These are phyloP conservation scores for Orestias chungarensis DNA, from an alignment of 2,797 vertebrate genomes.

Conservation along the genomic window DNA sequence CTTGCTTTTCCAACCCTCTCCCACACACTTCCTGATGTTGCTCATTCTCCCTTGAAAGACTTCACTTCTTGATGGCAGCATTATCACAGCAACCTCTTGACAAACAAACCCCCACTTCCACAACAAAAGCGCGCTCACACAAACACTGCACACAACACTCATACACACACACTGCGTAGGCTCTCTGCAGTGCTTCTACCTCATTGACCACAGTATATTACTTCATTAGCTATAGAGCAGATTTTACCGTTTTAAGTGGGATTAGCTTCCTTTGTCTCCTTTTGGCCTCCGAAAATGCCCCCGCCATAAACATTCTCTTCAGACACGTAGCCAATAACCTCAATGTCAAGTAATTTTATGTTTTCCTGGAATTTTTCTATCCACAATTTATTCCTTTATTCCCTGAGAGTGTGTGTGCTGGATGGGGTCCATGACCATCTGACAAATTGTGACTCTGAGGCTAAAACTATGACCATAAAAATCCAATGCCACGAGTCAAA, in stretches of 20 bases:
- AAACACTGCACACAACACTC: constrained; percentile 8
- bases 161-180: constrained; percentile 31
- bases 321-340: constrained; percentile 69
- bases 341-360: constrained; percentile 69
- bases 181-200: constrained; percentile 62
- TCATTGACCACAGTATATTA: constrained; percentile 72
- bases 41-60: constrained; percentile 63
- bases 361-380: constrained; percentile 71
- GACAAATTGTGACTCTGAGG: constrained; percentile 52
- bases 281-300: constrained; percentile 53
- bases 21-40: constrained; percentile 20
- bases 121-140: constrained; percentile 18
- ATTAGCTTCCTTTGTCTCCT: constrained; percentile 73
- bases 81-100: constrained; percentile 52
- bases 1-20: constrained; percentile 15
- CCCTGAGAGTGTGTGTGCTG: constrained; percentile 56
- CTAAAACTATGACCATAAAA: constrained; percentile 55
- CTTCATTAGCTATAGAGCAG: constrained; percentile 77
- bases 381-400: constrained; percentile 60
- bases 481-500: constrained; percentile 37
- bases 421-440: constrained; percentile 66
- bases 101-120: constrained; percentile 58
- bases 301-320: constrained; percentile 59
- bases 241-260: constrained; percentile 72
- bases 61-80: constrained; percentile 52